Evolutionary conservation across 2,888 invertebrate species (phyloP).

Genomic region (Ophonus ardosiacus): DNA sequence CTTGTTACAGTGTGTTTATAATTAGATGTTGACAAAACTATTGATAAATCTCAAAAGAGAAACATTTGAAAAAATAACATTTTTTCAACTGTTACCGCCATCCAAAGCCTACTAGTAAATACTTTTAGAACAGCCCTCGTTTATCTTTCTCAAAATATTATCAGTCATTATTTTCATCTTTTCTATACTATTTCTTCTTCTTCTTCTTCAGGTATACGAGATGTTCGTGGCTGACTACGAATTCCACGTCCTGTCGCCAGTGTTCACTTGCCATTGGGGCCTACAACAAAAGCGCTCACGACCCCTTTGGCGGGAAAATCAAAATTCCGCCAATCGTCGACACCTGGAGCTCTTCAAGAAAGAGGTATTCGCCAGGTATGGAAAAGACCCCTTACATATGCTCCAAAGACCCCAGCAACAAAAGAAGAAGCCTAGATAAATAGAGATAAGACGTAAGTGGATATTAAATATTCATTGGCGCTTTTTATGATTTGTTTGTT

Average conservation of each 20-base stretch:
- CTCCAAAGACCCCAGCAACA: conserved; percentile 61
- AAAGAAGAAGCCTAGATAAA: conserved; percentile 8
- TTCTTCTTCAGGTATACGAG: conserved; percentile 87
- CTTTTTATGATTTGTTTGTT: neutral
- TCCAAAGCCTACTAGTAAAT: no score
- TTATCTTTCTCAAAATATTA: no score
- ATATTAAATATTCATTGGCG: neutral
- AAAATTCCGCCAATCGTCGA: conserved; percentile 89
- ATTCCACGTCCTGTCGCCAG: conserved; percentile 91
- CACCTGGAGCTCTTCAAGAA: conserved; percentile 90
- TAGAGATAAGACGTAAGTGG: neutral
- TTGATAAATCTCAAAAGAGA: no score
- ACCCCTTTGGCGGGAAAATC: conserved; percentile 91
- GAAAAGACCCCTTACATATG: conserved; percentile 82
- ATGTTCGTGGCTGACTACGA: conserved; percentile 93
- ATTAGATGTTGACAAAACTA: no score
- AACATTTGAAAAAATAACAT: no score
- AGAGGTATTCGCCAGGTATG: conserved; percentile 88
- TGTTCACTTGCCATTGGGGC: conserved; percentile 95
- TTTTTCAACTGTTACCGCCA: no score
- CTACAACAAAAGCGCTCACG: conserved; percentile 87
- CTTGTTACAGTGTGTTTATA: no score
- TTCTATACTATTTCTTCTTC: neutral
- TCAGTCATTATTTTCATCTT: no score
- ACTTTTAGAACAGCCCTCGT: no score